These are phyloP conservation scores for Dinoponera quadriceps DNA, from an alignment of 1,140 invertebrate genomes.

Conservation along the genomic window DNA sequence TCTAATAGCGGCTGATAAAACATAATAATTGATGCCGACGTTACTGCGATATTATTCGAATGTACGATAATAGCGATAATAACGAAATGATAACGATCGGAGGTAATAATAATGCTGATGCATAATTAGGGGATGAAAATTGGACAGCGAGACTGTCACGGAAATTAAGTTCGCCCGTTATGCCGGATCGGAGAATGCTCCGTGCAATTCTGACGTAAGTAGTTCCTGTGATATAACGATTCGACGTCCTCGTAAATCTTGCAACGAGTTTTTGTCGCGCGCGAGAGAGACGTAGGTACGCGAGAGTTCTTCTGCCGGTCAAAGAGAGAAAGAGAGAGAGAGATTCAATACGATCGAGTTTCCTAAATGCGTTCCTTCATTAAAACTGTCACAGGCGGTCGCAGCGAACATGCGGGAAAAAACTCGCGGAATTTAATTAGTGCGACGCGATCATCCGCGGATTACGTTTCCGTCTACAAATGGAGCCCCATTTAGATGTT, in stretches of 20 bases:
- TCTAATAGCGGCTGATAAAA: no score
- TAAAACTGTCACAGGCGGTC: constrained; percentile 27
- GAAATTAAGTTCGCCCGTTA: not conserved
- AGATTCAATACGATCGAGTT: constrained; percentile 25
- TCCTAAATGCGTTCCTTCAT: constrained; percentile 48
- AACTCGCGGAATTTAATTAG: constrained; percentile 55
- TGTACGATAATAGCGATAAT: no score
- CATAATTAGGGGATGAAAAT: not conserved
- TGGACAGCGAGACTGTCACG: not conserved
- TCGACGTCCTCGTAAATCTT: constrained; percentile 9
- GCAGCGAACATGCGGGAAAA: constrained; percentile 34
- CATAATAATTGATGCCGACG: no score
- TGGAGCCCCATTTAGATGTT: constrained; percentile 56
- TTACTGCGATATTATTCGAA: no score
- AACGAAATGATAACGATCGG: no score
- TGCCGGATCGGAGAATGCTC: not conserved
- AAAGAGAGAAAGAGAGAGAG: no score
- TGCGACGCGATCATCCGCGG: constrained; percentile 41
- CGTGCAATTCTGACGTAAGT: not conserved
- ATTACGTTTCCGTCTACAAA: constrained; percentile 53
- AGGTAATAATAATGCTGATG: not conserved
- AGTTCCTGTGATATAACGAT: not conserved
- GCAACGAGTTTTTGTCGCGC: not conserved
- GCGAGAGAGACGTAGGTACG: no score
- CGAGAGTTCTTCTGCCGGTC: not conserved